Percentiles rank a stretch among this genome's conserved stretches.
Evolutionary conservation across 1,140 invertebrate genomes (phyloP).

Genomic region (Holotrichia oblita): DNA sequence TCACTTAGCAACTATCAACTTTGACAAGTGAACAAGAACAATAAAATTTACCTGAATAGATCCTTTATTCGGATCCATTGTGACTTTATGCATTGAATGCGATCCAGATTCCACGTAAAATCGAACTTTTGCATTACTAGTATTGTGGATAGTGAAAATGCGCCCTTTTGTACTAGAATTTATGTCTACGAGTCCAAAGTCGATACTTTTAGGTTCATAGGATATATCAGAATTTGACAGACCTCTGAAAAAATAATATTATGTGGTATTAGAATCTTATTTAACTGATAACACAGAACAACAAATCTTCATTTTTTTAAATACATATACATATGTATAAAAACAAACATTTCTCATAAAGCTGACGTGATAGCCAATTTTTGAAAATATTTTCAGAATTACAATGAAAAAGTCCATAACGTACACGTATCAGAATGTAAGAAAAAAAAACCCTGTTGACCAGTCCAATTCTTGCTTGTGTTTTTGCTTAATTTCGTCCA

Average conservation of each 20-base stretch:
- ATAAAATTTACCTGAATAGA: slow-evolving; percentile 47
- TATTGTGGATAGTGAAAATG: slow-evolving; percentile 53
- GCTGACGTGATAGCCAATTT: too few species aligned
- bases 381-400: too few species aligned
- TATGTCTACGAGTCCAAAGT: slow-evolving; percentile 58
- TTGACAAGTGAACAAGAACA: too few species aligned
- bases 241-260: not conserved
- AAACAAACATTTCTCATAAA: too few species aligned
- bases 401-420: too few species aligned
- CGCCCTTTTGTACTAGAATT: slow-evolving; percentile 49
- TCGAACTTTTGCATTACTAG: slow-evolving; percentile 54
- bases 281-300: too few species aligned
- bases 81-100: slow-evolving; percentile 51
- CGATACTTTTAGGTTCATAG: slow-evolving; percentile 43
- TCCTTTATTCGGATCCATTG: slow-evolving; percentile 54
- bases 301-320: too few species aligned
- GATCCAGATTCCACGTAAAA: slow-evolving; percentile 57
- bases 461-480: too few species aligned
- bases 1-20: not conserved
- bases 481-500: too few species aligned
- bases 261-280: not conserved
- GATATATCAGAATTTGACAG: not conserved
- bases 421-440: too few species aligned
- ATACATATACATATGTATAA: too few species aligned
- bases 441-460: too few species aligned